Conservation (phyloP, 1,140 invertebrate species). For the Lucilia sericata region DNA sequence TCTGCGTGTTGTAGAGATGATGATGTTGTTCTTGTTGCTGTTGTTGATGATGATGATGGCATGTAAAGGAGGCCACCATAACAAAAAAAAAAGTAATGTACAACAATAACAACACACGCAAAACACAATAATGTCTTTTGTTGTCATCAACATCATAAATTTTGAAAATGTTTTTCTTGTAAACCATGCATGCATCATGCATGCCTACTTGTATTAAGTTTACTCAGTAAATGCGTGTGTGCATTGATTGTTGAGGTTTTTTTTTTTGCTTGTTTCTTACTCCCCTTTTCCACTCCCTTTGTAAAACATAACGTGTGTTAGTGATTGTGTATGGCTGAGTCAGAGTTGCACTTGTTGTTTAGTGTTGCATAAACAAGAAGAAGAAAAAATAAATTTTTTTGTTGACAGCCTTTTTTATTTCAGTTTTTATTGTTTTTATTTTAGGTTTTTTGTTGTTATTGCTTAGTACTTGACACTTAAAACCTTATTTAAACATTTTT, state of each 20-base stretch:
- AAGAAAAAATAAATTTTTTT: background rate
- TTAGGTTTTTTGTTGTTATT: background rate
- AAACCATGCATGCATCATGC: background rate
- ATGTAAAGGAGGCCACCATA: conserved; percentile 25
- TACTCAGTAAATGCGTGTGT: background rate
- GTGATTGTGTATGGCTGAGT: background rate
- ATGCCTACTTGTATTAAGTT: no score
- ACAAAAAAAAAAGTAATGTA: background rate
- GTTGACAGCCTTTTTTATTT: background rate
- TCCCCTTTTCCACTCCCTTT: background rate
- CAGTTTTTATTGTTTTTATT: background rate
- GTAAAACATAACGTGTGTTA: background rate
- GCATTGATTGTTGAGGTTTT: background rate
- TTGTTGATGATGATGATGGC: background rate
- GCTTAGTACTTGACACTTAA: background rate
- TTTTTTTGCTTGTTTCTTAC: background rate
- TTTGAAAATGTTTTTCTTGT: background rate
- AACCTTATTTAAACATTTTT: background rate
- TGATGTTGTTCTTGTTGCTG: background rate
- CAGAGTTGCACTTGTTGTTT: background rate
- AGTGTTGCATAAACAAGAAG: conserved; percentile 13
- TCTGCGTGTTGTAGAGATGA: background rate
- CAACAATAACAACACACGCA: background rate
- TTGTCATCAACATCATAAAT: conserved; percentile 29
- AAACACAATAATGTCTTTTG: background rate